Percentiles rank a stretch among this genome's conserved stretches.
These are phyloP conservation scores for Heliocidaris tuberculata DNA, from an alignment of 35 echinoderm and acorn worm species.

Conservation along the genomic window DNA sequence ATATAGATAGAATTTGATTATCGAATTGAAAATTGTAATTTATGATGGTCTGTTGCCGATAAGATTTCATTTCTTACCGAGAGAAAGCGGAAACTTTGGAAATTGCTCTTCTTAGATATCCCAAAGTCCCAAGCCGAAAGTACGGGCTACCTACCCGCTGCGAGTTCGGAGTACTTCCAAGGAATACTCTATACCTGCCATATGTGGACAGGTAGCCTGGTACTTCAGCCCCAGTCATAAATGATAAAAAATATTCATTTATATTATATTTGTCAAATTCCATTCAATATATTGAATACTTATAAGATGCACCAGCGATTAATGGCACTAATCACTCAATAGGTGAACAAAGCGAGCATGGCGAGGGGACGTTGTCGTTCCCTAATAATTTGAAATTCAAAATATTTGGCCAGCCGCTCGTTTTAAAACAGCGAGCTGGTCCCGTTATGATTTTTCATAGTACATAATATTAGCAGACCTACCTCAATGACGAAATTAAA, in stretches of 20 bases:
- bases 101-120: slow-evolving; percentile 8
- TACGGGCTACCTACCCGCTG: slow-evolving; percentile 14
- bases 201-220: slow-evolving; percentile 24
- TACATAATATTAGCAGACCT: too few relatives aligned
- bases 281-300: too few relatives aligned
- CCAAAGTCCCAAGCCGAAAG: slow-evolving; percentile 27
- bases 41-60: background rate
- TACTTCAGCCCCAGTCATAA: background rate
- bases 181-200: background rate
- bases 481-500: too few relatives aligned
- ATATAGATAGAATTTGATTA: background rate
- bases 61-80: background rate
- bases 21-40: background rate
- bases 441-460: too few relatives aligned
- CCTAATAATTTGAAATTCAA: too few relatives aligned
- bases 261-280: too few relatives aligned
- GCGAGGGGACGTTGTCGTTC: too few relatives aligned
- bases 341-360: too few relatives aligned
- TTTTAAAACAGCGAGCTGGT: too few relatives aligned
- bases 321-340: too few relatives aligned
- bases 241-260: background rate
- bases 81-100: slow-evolving; percentile 17
- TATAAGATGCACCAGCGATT: too few relatives aligned
- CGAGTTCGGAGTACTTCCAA: slow-evolving; percentile 33
- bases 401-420: too few relatives aligned